Evolutionary conservation across 2,113 vertebrate genomes (phyloP), one percentile per base, ranked within the genome.

Genomic region (Brachyistius frenatus): DNA sequence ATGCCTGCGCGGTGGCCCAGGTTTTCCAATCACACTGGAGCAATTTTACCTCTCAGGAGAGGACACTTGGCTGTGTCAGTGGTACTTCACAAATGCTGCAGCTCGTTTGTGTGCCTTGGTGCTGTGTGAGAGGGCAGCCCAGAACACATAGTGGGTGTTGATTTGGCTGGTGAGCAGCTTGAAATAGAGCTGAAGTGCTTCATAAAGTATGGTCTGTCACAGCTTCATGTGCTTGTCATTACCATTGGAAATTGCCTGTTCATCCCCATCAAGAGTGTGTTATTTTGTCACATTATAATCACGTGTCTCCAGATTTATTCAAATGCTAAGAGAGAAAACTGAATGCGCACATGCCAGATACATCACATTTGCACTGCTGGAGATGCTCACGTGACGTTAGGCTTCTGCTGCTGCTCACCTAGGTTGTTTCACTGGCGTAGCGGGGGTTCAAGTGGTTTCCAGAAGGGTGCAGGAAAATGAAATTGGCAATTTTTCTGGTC

Each of bases 131-230:
- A 79, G 80, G 69, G 73, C 78, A 73, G 74, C 80, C 66, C 71
- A 76, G 78, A 81, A 76, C 86, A 81, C 80, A 72, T 82, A 67
- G 84, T 90, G 89, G 87, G 86, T 86, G 90, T 84, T 66, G 68
- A 86, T 88, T 80, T 88, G 80, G 78, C 87, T 80, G 68, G 46
- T 80, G 56, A 80, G 77, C 79, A 74, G 73, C 68, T 68, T 86
- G 77, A 89, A 85, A 85, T 83, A 74, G 79, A 86, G 81, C 87
- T 78, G 65, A 68, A 83, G 83, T 75, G 73, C 80, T 71, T 73
- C 79, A 84, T 88, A 23, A 23, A 23, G 23, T 23, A 64, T 81
- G 85, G 66, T 88, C 73, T 53, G 76, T 76, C 86, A 84, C 70
- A 76, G 75, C 71, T 80, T 76, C 5, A 4, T 61, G 63, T 71